A percentile compares a stretch with the other conserved stretches of the same genome.
Conservation (phyloP, 2,888 invertebrate genomes). For the Mythimna albipuncta region DNA sequence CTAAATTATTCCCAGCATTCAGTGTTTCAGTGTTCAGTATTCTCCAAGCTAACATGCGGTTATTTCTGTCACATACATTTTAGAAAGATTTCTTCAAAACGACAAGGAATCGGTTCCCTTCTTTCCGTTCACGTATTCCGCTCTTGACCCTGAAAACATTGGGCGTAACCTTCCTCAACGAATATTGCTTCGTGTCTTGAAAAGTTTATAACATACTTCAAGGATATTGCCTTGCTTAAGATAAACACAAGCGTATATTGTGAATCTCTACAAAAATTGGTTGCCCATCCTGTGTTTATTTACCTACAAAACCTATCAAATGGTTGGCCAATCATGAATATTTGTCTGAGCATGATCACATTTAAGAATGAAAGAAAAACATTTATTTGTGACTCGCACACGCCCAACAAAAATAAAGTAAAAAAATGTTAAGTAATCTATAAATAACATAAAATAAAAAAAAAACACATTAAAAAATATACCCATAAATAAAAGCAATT, state of each 20-base stretch:
- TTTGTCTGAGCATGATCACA: too few relatives aligned
- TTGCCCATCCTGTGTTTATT: not conserved
- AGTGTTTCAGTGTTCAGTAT: slow-evolving; percentile 21
- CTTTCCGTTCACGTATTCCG: slow-evolving; percentile 50
- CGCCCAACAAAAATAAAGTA: too few relatives aligned
- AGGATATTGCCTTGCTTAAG: slow-evolving; percentile 29
- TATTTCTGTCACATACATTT: slow-evolving; percentile 44
- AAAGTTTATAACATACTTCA: slow-evolving; percentile 40
- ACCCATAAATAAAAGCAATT: too few relatives aligned
- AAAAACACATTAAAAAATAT: too few relatives aligned
- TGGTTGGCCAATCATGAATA: not conserved
- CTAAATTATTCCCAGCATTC: slow-evolving; percentile 30
- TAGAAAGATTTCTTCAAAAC: slow-evolving; percentile 40
- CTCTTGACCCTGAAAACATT: slow-evolving; percentile 58
- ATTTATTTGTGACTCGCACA: too few relatives aligned
- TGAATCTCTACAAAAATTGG: slow-evolving; percentile 5
- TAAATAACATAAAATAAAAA: too few relatives aligned
- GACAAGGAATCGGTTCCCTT: slow-evolving; percentile 31
- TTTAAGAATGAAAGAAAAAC: too few relatives aligned
- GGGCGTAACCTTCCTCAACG: slow-evolving; percentile 59
- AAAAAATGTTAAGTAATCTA: too few relatives aligned
- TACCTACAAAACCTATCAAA: not conserved
- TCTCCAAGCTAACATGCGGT: slow-evolving; percentile 14
- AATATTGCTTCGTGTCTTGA: slow-evolving; percentile 50
- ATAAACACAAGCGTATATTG: slow-evolving; percentile 20